Base-by-base conservation (phyloP, 2,888 invertebrate species). In the Galerucella pusilla region DNA sequence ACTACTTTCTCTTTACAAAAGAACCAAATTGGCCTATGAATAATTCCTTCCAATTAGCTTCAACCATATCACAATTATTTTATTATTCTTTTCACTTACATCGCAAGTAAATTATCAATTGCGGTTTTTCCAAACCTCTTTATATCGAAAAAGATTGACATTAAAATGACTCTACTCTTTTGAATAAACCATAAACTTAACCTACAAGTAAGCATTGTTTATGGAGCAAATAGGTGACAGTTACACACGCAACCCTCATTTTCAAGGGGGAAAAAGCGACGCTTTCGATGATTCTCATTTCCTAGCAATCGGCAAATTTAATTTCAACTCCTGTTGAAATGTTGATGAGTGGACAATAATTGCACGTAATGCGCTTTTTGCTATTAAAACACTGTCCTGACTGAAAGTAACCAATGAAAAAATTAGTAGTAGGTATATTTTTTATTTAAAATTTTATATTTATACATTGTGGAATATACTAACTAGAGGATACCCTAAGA, bases 161-260 rank as follows among this genome's bases (percentile, higher is more conserved):
- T 59, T 52, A 64, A 77, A 76, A 68, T 67, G 67, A 74, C 64
- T 71, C 57, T 11, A 52, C 46, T 54, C 59, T 68, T 45, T 77
- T 79, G 73, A 79, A 79, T 79, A 79, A 79, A 74, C 71, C 71
- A 78, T 68, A 52, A 75, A 69, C 71, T 77, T 76, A 77, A 79
- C 75, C 75, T 75, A 75, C 77, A 75, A 78, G 77, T 63, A 77
- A 75, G 75, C 74, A 75, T 69, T 78, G 78, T 78, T 75, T 75
- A 74, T 77, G 77, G 76, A 77, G 79, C 78, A 77, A 79, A 79
- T 76, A 79, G 78, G 78, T 77, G 80, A 80, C 78, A 78, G 73
- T 76, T 67, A 73, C 75, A 74, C 79, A 79, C 80, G 80, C 80
- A 80, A 80, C 80, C 81, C 81, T 78, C 71, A 75, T 76, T 49